Conservation (phyloP, 2,888 invertebrate genomes). For the Alviniconcha strummeri region DNA sequence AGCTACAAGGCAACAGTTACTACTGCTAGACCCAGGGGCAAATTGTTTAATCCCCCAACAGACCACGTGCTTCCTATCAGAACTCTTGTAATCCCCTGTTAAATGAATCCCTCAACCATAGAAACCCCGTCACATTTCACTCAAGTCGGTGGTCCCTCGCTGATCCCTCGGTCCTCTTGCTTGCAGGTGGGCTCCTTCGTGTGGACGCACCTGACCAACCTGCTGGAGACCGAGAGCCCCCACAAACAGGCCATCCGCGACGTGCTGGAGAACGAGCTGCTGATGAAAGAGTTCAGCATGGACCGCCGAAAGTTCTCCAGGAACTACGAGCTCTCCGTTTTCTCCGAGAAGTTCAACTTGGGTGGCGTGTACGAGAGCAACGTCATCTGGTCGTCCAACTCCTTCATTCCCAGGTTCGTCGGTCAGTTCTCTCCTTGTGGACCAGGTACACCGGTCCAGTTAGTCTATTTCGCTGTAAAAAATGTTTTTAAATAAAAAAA, state of each 20-base stretch:
- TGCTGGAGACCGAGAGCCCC: conserved; percentile 89
- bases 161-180: conserved; percentile 35
- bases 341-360: conserved; percentile 88
- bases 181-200: conserved; percentile 94
- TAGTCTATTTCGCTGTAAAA: too few relatives aligned
- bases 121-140: too few relatives aligned
- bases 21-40: too few relatives aligned
- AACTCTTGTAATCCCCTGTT: too few relatives aligned
- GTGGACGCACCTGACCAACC: conserved; percentile 93
- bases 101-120: too few relatives aligned
- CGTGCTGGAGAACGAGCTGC: conserved; percentile 85
- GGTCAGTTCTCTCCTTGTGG: not conserved
- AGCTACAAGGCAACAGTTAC: too few relatives aligned
- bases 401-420: conserved; percentile 64
- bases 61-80: too few relatives aligned
- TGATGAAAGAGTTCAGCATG: conserved; percentile 87
- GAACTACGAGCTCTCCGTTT: conserved; percentile 86
- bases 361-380: conserved; percentile 70
- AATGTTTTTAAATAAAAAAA: not conserved
- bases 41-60: too few relatives aligned
- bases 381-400: conserved; percentile 69
- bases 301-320: conserved; percentile 93
- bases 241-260: conserved; percentile 89
- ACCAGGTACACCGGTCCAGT: not conserved
- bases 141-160: too few relatives aligned